Conservation (phyloP, 2,113 vertebrate genomes). For the Platysteira castanea region DNA sequence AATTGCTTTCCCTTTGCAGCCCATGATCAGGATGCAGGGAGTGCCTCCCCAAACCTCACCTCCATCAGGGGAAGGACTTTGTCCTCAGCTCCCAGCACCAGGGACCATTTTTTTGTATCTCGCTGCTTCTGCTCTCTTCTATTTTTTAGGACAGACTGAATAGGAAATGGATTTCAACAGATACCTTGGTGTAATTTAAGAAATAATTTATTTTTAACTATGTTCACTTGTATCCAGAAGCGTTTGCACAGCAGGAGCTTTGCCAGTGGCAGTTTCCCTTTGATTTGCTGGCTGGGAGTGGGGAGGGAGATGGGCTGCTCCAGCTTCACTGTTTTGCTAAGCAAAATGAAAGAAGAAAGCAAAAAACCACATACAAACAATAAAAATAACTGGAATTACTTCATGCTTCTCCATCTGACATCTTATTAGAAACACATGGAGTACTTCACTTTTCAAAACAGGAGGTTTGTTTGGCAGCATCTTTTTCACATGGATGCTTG, state of each 20-base stretch:
- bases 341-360: conserved; percentile 46
- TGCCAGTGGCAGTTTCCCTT: not conserved
- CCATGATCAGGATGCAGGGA: not conserved
- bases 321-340: conserved; percentile 10
- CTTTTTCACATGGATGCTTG: conserved; percentile 19
- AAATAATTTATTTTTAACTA: not conserved
- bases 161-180: not conserved
- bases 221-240: not conserved
- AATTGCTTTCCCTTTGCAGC: not conserved
- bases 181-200: not conserved
- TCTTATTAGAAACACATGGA: conserved; percentile 51
- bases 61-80: not conserved
- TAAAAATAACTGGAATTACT: conserved; percentile 52
- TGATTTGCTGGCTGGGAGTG: not conserved
- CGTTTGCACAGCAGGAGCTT: not conserved
- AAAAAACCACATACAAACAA: conserved; percentile 53
- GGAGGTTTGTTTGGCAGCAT: conserved; percentile 32
- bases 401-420: conserved; percentile 42
- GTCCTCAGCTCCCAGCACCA: not conserved
- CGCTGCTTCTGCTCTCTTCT: not conserved
- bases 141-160: not conserved
- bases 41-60: not conserved
- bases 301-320: not conserved
- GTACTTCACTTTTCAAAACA: conserved; percentile 32
- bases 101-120: not conserved